Evolutionary conservation across 2,888 invertebrate species (phyloP).

Genomic region (Zelleria hepariella): DNA sequence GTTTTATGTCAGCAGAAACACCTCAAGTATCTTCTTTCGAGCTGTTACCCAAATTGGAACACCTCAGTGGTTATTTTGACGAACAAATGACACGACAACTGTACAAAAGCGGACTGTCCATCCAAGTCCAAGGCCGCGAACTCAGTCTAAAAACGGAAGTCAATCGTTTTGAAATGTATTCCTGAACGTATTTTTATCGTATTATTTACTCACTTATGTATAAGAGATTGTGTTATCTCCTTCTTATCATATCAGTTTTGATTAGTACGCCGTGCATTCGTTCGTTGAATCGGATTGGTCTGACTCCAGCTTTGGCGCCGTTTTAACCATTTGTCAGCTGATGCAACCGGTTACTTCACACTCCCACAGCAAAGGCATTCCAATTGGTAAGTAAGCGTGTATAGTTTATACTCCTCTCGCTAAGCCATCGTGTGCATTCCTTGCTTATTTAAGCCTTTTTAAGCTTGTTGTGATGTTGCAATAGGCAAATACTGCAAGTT

Average conservation of each 20-base stretch:
- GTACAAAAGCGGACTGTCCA: no score
- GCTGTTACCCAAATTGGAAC: no score
- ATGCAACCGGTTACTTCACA: constrained; percentile 47
- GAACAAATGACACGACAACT: no score
- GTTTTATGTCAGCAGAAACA: no score
- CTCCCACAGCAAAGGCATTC: constrained; percentile 35
- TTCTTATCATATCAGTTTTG: constrained; percentile 32
- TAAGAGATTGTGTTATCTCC: not conserved
- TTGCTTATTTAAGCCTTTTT: constrained; percentile 21
- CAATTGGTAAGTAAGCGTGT: constrained; percentile 48
- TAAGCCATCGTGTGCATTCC: constrained; percentile 38
- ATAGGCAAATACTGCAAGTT: not conserved
- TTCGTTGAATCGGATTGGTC: constrained; percentile 1
- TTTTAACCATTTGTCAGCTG: constrained; percentile 33
- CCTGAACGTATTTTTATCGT: not conserved
- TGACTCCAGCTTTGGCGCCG: constrained; percentile 6
- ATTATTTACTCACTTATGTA: not conserved
- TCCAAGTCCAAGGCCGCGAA: not conserved
- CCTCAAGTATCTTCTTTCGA: no score
- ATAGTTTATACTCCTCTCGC: constrained; percentile 12
- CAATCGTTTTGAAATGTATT: not conserved
- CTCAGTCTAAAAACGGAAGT: not conserved
- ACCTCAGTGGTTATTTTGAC: no score
- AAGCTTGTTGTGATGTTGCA: constrained; percentile 11
- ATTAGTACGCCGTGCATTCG: constrained; percentile 18